Evolutionary conservation across 2,888 invertebrate species (phyloP).

Genomic region (Chloroclysta siterata): DNA sequence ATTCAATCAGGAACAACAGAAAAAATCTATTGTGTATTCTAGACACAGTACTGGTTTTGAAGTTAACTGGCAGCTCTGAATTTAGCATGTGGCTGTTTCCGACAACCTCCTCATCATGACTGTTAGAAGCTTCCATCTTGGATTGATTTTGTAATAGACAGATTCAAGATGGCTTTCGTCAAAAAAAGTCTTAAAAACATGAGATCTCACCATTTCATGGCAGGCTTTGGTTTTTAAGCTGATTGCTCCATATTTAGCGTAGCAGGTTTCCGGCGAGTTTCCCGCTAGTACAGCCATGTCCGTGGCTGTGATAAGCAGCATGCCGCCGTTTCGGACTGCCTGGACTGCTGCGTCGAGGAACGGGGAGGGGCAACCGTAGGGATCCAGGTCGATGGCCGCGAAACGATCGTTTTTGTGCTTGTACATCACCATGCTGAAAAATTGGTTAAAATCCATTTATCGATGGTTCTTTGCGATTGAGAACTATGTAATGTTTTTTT

Average conservation of each 20-base stretch:
- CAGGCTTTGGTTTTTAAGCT: slow-evolving; percentile 94
- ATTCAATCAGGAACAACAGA: no score
- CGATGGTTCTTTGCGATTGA: no score
- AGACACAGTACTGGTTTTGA: no score
- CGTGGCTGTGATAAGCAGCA: slow-evolving; percentile 97
- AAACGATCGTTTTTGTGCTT: slow-evolving; percentile 90
- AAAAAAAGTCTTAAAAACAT: background rate
- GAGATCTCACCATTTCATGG: slow-evolving; percentile 94
- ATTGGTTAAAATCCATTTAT: background rate
- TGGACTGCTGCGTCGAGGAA: slow-evolving; percentile 97
- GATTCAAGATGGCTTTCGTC: background rate
- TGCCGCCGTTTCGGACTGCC: slow-evolving; percentile 91
- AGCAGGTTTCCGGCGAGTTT: slow-evolving; percentile 97
- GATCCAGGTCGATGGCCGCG: slow-evolving; percentile 97
- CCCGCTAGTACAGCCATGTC: slow-evolving; percentile 99
- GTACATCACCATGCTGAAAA: slow-evolving; percentile 93
- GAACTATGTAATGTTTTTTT: no score
- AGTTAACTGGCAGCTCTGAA: no score
- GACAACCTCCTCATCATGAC: no score
- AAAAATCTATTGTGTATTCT: no score
- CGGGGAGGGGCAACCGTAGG: slow-evolving; percentile 97
- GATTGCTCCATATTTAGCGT: slow-evolving; percentile 96
- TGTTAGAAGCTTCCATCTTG: background rate
- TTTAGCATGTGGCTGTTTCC: no score
- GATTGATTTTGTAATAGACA: background rate